These are phyloP conservation scores for Cyprinella venusta DNA, from an alignment of 2,797 vertebrate genomes.

Conservation along the genomic window DNA sequence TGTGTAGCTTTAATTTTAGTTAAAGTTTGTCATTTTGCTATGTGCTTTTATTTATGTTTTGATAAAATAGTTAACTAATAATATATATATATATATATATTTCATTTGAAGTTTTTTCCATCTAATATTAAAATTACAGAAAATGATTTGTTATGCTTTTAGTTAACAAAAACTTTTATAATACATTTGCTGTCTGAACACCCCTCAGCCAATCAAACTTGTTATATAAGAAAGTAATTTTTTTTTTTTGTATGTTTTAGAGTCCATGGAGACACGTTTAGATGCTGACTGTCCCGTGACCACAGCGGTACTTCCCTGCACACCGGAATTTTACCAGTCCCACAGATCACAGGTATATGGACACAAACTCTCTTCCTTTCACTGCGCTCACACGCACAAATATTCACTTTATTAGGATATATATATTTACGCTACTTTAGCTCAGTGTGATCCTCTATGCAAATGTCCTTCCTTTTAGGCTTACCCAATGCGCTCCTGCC, in stretches of 20 bases:
- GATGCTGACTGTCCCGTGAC: conserved; percentile 88
- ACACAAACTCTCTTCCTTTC: not conserved
- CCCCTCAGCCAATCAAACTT: not conserved
- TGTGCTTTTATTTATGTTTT: not conserved
- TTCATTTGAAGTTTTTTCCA: too few relatives aligned
- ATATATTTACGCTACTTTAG: not conserved
- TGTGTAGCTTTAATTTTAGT: not conserved
- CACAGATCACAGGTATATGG: conserved; percentile 82
- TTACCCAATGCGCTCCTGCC: conserved; percentile 85
- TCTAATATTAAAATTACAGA: too few relatives aligned
- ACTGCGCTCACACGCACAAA: not conserved
- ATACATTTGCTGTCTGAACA: not conserved
- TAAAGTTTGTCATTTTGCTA: not conserved
- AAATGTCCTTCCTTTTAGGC: conserved; percentile 75
- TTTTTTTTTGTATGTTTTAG: conserved; percentile 74
- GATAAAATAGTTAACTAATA: not conserved
- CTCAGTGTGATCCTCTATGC: not conserved
- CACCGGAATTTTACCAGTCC: conserved; percentile 84
- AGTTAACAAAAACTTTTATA: not conserved
- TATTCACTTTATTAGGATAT: not conserved
- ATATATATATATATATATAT: too few relatives aligned
- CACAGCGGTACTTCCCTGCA: conserved; percentile 82
- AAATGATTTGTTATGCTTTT: not conserved
- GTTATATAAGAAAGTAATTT: not conserved
- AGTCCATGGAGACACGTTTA: conserved; percentile 82